Percentiles rank a stretch among this genome's conserved stretches.
These are phyloP conservation scores for Drosophila gunungcola DNA, from an alignment of 1,140 invertebrate genomes.

Conservation along the genomic window DNA sequence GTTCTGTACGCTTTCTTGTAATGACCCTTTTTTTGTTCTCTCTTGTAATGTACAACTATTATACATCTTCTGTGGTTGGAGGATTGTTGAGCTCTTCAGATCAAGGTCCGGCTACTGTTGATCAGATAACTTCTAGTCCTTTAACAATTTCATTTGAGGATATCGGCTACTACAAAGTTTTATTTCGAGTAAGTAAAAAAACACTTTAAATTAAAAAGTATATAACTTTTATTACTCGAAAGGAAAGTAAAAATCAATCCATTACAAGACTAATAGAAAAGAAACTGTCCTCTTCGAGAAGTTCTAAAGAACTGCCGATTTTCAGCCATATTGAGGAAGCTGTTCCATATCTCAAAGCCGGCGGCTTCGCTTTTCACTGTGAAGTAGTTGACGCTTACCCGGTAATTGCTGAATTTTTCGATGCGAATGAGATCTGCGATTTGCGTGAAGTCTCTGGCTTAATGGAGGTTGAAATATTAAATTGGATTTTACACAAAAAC, in stretches of 20 bases:
- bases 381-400: conserved; percentile 80
- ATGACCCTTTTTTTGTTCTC: conserved; percentile 75
- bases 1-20: conserved; percentile 64
- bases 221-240: too few species aligned
- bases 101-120: conserved; percentile 65
- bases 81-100: conserved; percentile 71
- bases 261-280: conserved; percentile 52
- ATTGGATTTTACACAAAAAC: conserved; percentile 75
- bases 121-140: conserved; percentile 66
- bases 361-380: conserved; percentile 79
- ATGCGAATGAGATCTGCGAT: conserved; percentile 78
- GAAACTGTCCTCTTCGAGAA: conserved; percentile 54
- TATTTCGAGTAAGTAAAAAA: conserved; percentile 67
- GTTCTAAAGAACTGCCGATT: conserved; percentile 54
- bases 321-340: conserved; percentile 74
- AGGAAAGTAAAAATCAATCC: conserved; percentile 59
- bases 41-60: conserved; percentile 80
- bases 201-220: neutral
- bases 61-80: conserved; percentile 82
- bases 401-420: conserved; percentile 74
- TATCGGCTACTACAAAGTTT: conserved; percentile 80
- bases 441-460: conserved; percentile 69
- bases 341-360: conserved; percentile 68
- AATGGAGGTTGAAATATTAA: conserved; percentile 67
- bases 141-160: conserved; percentile 79